Percentiles rank a stretch among this genome's conserved stretches.
Conservation (phyloP, 2,888 invertebrate genomes). For the Acholoe squamosa region DNA sequence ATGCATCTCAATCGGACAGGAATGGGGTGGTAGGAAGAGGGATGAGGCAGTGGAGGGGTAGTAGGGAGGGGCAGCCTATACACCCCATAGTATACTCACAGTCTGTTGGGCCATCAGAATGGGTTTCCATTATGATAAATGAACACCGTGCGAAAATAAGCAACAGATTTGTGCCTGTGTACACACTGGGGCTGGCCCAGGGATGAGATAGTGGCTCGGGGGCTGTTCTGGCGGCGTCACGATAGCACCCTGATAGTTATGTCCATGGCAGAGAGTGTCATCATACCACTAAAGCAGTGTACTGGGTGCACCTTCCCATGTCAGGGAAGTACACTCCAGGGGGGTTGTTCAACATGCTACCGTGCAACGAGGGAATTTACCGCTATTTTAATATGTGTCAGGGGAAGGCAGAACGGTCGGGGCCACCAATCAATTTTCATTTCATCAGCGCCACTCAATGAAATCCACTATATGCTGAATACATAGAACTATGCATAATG, state of each 20-base stretch:
- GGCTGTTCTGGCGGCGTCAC: not conserved
- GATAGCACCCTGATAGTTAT: constrained; percentile 39
- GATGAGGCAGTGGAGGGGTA: too few species aligned
- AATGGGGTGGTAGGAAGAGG: not conserved
- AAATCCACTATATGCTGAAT: not conserved
- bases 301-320: not conserved
- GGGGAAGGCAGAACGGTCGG: not conserved
- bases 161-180: constrained; percentile 56
- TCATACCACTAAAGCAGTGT: not conserved
- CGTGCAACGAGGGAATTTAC: constrained; percentile 25
- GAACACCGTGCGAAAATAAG: constrained; percentile 55
- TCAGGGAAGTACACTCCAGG: constrained; percentile 43
- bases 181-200: constrained; percentile 5
- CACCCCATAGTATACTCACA: not conserved
- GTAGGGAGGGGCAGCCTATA: too few species aligned
- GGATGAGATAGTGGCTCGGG: constrained; percentile 24
- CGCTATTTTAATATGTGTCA: constrained; percentile 31
- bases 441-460: constrained; percentile 23
- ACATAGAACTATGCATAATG: not conserved
- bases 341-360: constrained; percentile 36
- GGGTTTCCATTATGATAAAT: constrained; percentile 59
- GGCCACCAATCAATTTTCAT: constrained; percentile 43
- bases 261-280: not conserved
- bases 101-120: constrained; percentile 24
- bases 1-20: constrained; percentile 42